A percentile compares a stretch with the other conserved stretches of the same genome.
These are phyloP conservation scores for Chrysolophus pictus DNA, from an alignment of 2,797 vertebrate genomes.

Conservation along the genomic window DNA sequence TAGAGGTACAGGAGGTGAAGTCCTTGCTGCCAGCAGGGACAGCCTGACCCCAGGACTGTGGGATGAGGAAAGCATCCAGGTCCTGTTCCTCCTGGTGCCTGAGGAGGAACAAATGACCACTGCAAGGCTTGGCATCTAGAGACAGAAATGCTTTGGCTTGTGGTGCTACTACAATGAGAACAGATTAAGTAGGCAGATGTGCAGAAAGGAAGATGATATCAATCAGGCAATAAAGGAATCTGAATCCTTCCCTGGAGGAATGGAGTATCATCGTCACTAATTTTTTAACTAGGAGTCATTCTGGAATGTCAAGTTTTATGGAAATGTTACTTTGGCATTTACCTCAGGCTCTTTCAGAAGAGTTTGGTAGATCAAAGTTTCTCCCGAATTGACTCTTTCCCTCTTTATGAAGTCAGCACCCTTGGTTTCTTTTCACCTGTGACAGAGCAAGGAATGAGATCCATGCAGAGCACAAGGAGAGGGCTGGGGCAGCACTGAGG, in stretches of 20 bases:
- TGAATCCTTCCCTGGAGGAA: not conserved
- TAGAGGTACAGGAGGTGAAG: not conserved
- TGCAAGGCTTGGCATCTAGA: not conserved
- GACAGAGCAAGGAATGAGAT: not conserved
- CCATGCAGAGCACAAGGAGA: not conserved
- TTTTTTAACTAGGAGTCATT: not conserved
- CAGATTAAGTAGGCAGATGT: not conserved
- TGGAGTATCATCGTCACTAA: not conserved
- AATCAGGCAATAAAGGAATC: not conserved
- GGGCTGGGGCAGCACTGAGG: not conserved
- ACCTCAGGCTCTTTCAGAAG: not conserved
- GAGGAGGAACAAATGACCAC: conserved; percentile 7
- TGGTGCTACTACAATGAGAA: not conserved
- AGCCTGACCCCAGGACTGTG: not conserved
- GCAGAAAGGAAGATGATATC: not conserved
- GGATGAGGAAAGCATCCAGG: not conserved
- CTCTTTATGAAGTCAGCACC: not conserved
- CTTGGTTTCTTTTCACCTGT: not conserved
- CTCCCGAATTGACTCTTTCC: not conserved
- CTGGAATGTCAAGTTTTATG: not conserved
- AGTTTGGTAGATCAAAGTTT: not conserved
- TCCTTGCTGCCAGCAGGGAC: not conserved
- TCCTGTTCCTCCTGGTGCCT: not conserved
- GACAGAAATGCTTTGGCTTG: not conserved
- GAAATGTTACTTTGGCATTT: not conserved